Conservation (phyloP, 2,113 vertebrate genomes). For the Triplophysa siluroides region DNA sequence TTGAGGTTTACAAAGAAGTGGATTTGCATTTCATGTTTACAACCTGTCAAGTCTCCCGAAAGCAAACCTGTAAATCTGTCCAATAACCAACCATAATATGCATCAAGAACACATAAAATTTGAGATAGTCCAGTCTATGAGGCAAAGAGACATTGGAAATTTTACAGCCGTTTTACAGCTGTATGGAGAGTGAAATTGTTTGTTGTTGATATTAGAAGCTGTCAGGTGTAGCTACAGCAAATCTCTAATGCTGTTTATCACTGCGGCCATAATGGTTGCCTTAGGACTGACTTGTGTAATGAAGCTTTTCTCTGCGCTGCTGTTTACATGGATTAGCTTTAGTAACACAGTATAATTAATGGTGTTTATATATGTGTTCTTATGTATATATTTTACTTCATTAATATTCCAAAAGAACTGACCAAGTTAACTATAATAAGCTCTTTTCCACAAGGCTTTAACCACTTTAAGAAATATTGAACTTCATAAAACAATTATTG, state of each 20-base stretch:
- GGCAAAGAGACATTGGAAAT: not conserved
- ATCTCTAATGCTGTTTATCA: not conserved
- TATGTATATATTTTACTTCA: not conserved
- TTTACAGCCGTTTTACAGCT: conserved; percentile 3
- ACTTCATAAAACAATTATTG: not conserved
- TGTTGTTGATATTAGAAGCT: conserved; percentile 9
- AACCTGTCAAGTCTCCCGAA: conserved; percentile 9
- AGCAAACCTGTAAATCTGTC: conserved; percentile 22
- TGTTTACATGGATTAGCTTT: not conserved
- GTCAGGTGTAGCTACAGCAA: not conserved
- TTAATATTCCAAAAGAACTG: no score
- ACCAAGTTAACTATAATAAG: not conserved
- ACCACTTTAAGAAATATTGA: conserved; percentile 10
- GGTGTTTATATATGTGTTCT: not conserved
- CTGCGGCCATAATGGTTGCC: not conserved
- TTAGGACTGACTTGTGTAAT: not conserved
- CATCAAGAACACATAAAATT: conserved; percentile 23
- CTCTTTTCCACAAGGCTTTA: not conserved
- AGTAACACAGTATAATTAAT: no score
- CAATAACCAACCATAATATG: not conserved
- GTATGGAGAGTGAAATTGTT: not conserved
- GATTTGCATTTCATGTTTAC: conserved; percentile 8
- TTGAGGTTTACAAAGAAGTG: not conserved
- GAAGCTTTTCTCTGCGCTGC: not conserved
- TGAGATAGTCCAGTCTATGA: not conserved